A percentile compares a stretch with the other conserved stretches of the same genome.
Evolutionary conservation across 2,797 vertebrate species (phyloP).

Genomic region (Hydrophis major): DNA sequence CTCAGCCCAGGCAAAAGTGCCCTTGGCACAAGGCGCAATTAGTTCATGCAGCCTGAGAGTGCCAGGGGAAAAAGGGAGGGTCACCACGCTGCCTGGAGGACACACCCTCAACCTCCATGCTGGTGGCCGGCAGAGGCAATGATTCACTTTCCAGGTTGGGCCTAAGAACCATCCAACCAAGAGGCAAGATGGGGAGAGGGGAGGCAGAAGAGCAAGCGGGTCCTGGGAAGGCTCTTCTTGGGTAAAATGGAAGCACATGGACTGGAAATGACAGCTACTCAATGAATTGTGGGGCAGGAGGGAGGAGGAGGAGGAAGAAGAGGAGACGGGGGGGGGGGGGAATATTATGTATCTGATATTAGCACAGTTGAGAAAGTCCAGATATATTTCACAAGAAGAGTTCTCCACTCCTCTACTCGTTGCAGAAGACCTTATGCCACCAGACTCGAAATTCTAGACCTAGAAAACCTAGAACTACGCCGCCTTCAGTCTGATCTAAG

Average conservation of each 20-base stretch:
- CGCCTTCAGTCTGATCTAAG: too few relatives aligned
- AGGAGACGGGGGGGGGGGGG: too few relatives aligned
- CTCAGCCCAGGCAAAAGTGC: not conserved
- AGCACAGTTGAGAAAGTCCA: too few relatives aligned
- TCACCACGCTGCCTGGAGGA: not conserved
- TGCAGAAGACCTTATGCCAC: too few relatives aligned
- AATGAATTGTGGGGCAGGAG: not conserved
- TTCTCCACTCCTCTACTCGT: too few relatives aligned
- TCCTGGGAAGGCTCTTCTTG: not conserved
- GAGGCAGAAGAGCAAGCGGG: not conserved
- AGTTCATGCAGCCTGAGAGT: too few relatives aligned
- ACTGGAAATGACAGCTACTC: not conserved
- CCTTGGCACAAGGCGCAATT: not conserved
- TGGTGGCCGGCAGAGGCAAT: rapidly evolving
- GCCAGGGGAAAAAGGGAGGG: not conserved
- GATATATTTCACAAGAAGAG: too few relatives aligned
- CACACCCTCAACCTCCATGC: not conserved
- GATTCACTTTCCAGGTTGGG: not conserved
- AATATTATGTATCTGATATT: too few relatives aligned
- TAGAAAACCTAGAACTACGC: too few relatives aligned
- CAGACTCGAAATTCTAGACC: too few relatives aligned
- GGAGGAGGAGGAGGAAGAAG: not conserved
- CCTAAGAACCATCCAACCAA: not conserved
- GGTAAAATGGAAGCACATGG: not conserved
- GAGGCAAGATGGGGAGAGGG: not conserved